Percentiles rank a stretch among this genome's conserved stretches.
phyloP scores from a whole-genome alignment of 92 coral and sea anemone species.

The Chrysogorgia sp. region DNA sequence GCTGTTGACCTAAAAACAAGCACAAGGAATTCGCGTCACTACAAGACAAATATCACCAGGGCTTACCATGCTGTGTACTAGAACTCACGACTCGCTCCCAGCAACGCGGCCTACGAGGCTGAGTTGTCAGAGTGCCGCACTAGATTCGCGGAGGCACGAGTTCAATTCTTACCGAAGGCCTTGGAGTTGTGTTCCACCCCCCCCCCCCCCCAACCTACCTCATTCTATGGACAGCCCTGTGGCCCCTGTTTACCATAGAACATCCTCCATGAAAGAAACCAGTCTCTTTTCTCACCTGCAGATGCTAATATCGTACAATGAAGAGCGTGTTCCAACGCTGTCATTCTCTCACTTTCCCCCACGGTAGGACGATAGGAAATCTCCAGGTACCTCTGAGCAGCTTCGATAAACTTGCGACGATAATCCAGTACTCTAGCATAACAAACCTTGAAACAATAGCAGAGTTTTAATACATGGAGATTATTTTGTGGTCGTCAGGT shows the following conservation, averaged over 20 bases:
- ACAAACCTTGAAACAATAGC: conserved; percentile 70
- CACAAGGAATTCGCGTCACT: neutral
- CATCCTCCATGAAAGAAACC: neutral
- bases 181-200: no score
- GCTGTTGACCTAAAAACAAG: conserved; percentile 79
- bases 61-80: no score
- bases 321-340: conserved; percentile 92
- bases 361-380: conserved; percentile 88
- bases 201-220: no score
- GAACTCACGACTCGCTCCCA: no score
- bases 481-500: neutral
- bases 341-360: conserved; percentile 93
- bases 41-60: no score
- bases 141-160: no score
- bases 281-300: conserved; percentile 75
- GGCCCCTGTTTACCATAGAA: no score
- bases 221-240: no score
- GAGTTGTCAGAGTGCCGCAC: no score
- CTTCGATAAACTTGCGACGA: conserved; percentile 97
- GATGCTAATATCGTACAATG: conserved; percentile 97
- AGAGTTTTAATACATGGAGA: neutral
- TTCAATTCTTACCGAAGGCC: no score
- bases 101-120: no score
- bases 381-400: conserved; percentile 97
- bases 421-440: conserved; percentile 95